These are phyloP conservation scores for Amniataba percoides DNA, from an alignment of 2,797 vertebrate species.

Conservation along the genomic window DNA sequence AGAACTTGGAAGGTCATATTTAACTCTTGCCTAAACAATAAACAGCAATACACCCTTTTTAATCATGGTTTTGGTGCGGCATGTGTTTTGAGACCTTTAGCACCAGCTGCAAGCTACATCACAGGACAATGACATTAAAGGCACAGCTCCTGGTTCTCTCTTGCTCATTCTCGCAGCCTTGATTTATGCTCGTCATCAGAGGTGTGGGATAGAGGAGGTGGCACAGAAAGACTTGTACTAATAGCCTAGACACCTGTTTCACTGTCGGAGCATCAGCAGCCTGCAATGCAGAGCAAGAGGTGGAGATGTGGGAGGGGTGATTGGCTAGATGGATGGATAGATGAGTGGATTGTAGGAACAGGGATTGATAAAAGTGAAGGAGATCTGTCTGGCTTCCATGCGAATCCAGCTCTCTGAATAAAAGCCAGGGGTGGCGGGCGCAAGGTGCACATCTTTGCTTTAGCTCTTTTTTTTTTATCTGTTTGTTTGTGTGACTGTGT, in stretches of 20 bases:
- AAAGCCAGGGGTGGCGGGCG: conserved; percentile 13
- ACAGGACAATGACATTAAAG: conserved; percentile 16
- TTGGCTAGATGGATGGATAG: conserved; percentile 38
- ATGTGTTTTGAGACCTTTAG: conserved; percentile 24
- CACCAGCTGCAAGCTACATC: conserved; percentile 2
- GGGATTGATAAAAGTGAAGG: conserved; percentile 23
- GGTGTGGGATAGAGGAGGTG: conserved; percentile 59
- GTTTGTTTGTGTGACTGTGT: conserved; percentile 41
- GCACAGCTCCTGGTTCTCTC: conserved; percentile 19
- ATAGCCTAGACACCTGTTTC: conserved; percentile 67
- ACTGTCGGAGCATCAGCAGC: conserved; percentile 45
- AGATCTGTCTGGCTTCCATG: conserved; percentile 29
- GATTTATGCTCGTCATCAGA: conserved; percentile 66
- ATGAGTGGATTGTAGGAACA: conserved; percentile 29
- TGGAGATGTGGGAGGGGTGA: conserved; percentile 42
- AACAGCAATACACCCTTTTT: conserved; percentile 28
- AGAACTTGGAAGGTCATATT: conserved; percentile 52
- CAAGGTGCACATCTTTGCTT: conserved; percentile 23
- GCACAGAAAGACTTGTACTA: conserved; percentile 46
- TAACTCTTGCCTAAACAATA: conserved; percentile 31
- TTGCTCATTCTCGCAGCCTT: conserved; percentile 43
- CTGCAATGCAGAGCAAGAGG: conserved; percentile 51
- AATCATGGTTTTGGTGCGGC: not conserved
- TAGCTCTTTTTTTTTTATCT: conserved; percentile 34
- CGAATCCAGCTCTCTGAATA: conserved; percentile 26